Evolutionary conservation across 2,888 invertebrate species (phyloP).

Genomic region (Capitulum mitella): DNA sequence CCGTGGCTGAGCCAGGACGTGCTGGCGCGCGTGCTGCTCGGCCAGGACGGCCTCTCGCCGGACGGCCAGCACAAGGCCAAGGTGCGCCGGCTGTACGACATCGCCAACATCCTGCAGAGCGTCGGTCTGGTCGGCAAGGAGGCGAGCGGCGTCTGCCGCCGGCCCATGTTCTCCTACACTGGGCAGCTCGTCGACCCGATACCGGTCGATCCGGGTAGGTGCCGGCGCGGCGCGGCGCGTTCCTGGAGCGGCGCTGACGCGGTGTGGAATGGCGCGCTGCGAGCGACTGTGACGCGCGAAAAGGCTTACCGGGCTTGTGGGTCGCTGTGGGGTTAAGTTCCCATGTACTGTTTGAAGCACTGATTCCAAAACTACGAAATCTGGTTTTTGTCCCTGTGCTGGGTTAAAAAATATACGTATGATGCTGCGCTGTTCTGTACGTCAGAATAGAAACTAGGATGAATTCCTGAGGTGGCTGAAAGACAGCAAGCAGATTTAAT

Average conservation of each 20-base stretch:
- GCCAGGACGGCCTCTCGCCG: not conserved
- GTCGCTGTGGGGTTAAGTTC: no score
- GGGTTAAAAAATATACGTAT: no score
- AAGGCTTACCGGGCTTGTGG: no score
- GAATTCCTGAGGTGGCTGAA: no score
- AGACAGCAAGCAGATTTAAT: no score
- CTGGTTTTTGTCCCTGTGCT: no score
- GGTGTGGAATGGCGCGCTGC: no score
- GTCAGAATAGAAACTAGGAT: no score
- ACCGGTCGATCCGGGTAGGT: constrained; percentile 37
- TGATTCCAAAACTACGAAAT: no score
- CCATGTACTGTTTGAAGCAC: no score
- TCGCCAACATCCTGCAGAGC: constrained; percentile 67
- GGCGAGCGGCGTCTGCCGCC: constrained; percentile 51
- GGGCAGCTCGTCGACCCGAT: constrained; percentile 48
- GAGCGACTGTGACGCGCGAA: no score
- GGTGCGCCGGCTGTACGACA: constrained; percentile 65
- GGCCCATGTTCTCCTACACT: constrained; percentile 60
- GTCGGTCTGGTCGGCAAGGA: constrained; percentile 46
- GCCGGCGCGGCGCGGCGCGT: not conserved
- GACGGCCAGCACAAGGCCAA: constrained; percentile 46
- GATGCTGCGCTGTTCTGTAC: no score
- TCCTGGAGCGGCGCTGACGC: not conserved
- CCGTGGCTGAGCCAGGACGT: constrained; percentile 17
- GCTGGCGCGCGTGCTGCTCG: constrained; percentile 7